Conservation (phyloP, 2,797 vertebrate species). For the Microctenopoma lineatum region DNA sequence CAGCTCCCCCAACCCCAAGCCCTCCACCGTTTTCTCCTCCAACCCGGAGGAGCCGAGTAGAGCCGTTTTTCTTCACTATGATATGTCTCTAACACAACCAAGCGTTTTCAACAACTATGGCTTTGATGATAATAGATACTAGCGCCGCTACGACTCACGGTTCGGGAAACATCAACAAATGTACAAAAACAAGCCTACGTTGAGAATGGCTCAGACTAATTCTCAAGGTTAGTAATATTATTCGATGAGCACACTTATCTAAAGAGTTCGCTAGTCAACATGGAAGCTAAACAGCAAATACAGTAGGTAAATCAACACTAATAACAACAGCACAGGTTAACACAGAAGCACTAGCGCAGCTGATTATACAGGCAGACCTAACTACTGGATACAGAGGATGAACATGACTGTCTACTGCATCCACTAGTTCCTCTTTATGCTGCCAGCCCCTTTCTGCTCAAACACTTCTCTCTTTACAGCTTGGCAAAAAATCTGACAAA, state of each 20-base stretch:
- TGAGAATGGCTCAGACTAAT: constrained; percentile 63
- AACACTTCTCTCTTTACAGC: constrained; percentile 86
- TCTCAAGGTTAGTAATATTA: constrained; percentile 60
- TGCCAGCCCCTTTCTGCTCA: constrained; percentile 83
- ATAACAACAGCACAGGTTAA: constrained; percentile 78
- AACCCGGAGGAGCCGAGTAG: constrained; percentile 57
- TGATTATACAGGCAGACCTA: constrained; percentile 75
- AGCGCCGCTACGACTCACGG: constrained; percentile 72
- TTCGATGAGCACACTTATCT: constrained; percentile 68
- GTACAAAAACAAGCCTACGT: constrained; percentile 70
- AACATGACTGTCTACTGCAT: constrained; percentile 57
- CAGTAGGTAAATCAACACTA: constrained; percentile 80
- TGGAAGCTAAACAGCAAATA: constrained; percentile 75
- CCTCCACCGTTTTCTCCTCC: constrained; percentile 31
- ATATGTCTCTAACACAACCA: constrained; percentile 73
- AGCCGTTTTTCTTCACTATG: constrained; percentile 57
- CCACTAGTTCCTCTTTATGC: constrained; percentile 85
- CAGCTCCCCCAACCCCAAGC: constrained; percentile 53
- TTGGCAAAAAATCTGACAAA: constrained; percentile 84
- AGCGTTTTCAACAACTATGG: constrained; percentile 64
- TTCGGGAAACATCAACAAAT: constrained; percentile 73
- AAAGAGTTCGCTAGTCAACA: constrained; percentile 66
- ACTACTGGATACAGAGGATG: constrained; percentile 65
- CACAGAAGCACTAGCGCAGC: constrained; percentile 75
- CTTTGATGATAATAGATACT: constrained; percentile 70